These are phyloP conservation scores for Macrotis lagotis DNA, from an alignment of 2,113 vertebrate species.

Conservation along the genomic window DNA sequence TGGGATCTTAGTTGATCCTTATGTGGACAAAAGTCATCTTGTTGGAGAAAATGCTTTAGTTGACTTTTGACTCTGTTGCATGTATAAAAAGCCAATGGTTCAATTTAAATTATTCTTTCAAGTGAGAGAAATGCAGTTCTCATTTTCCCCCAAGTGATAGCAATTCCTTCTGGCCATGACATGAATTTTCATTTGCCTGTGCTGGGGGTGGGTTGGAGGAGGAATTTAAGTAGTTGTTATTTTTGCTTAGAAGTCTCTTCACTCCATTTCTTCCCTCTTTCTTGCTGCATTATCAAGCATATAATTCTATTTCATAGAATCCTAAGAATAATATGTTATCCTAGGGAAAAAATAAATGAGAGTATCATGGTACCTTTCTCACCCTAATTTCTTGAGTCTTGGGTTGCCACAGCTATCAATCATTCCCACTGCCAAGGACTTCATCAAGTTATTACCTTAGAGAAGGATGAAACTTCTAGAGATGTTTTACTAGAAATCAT, in stretches of 20 bases:
- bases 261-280: not conserved
- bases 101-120: not conserved
- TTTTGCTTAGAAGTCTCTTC: not conserved
- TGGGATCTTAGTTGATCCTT: not conserved
- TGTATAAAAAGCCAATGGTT: not conserved
- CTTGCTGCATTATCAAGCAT: not conserved
- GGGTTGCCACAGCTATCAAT: not conserved
- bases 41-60: not conserved
- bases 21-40: not conserved
- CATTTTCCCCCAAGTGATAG: not conserved
- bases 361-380: not conserved
- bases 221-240: not conserved
- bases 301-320: not conserved
- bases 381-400: not conserved
- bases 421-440: not conserved
- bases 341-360: not conserved
- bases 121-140: not conserved
- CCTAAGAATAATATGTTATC: not conserved
- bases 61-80: not conserved
- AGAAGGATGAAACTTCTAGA: not conserved
- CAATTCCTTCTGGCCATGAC: not conserved
- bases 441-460: not conserved
- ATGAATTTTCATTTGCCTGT: not conserved
- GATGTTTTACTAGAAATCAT: not conserved
- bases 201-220: too few relatives aligned